Evolutionary conservation across 2,113 vertebrate species (phyloP).

Genomic region (Nannospalax galili): DNA sequence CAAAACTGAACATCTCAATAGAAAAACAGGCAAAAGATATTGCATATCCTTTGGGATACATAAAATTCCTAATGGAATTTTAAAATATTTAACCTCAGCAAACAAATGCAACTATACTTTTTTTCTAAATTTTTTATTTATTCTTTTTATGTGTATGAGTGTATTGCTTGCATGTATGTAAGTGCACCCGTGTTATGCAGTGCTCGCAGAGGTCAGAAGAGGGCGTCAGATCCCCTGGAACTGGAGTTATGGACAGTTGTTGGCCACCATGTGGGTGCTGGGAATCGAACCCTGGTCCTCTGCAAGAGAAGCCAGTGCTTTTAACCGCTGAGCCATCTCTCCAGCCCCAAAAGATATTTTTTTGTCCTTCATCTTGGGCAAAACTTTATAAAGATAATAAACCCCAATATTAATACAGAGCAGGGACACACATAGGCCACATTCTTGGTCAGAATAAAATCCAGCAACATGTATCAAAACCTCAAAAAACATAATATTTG

Average conservation of each 20-base stretch:
- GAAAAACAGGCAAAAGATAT: neutral
- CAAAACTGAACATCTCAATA: neutral
- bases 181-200: no score
- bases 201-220: no score
- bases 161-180: no score
- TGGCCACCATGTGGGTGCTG: no score
- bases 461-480: neutral
- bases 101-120: neutral
- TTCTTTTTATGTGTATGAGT: neutral
- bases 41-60: neutral
- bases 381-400: conserved; percentile 15
- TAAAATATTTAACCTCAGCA: conserved; percentile 5
- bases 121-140: no score
- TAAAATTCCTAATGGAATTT: neutral
- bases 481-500: conserved; percentile 24
- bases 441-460: neutral
- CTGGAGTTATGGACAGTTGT: no score
- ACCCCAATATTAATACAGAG: neutral
- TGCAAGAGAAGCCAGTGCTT: no score
- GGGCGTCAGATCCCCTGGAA: no score
- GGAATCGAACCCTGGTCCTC: no score
- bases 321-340: no score
- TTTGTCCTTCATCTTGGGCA: neutral
- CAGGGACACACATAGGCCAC: neutral
- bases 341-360: no score